These are phyloP conservation scores for Neotoma lepida DNA, from an alignment of 2,113 vertebrate species.

Conservation along the genomic window DNA sequence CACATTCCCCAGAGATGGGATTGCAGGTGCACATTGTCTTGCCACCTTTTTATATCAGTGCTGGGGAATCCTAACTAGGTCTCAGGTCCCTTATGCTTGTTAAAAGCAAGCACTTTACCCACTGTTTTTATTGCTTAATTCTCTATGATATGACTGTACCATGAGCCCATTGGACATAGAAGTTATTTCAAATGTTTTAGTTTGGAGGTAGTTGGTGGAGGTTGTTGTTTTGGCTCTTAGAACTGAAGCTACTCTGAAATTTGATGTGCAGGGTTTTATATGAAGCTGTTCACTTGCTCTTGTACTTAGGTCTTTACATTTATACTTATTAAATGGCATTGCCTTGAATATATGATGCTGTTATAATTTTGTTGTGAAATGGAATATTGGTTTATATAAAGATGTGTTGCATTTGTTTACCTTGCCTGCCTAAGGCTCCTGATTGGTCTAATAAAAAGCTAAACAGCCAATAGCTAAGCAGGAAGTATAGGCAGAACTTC, in stretches of 20 bases:
- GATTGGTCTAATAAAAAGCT: neutral
- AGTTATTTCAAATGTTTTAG: neutral
- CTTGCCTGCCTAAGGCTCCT: too few relatives aligned
- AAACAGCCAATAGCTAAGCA: neutral
- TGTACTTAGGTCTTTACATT: neutral
- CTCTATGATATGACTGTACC: neutral
- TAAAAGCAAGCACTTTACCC: neutral
- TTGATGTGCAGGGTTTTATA: constrained; percentile 16
- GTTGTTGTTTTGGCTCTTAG: neutral
- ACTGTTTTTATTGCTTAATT: neutral
- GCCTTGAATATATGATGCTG: neutral
- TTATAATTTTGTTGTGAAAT: neutral
- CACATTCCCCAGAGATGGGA: neutral
- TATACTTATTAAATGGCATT: neutral
- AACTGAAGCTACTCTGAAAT: neutral
- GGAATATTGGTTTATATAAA: neutral
- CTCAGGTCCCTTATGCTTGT: neutral
- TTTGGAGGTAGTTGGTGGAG: neutral
- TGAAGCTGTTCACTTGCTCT: neutral
- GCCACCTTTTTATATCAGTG: neutral
- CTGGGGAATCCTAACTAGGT: neutral
- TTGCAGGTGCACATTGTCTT: neutral
- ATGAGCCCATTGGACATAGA: neutral
- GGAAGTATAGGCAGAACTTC: neutral
- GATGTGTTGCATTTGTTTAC: neutral